These are phyloP conservation scores for Pogonophryne albipinna DNA, from an alignment of 2,797 vertebrate species.

Conservation along the genomic window DNA sequence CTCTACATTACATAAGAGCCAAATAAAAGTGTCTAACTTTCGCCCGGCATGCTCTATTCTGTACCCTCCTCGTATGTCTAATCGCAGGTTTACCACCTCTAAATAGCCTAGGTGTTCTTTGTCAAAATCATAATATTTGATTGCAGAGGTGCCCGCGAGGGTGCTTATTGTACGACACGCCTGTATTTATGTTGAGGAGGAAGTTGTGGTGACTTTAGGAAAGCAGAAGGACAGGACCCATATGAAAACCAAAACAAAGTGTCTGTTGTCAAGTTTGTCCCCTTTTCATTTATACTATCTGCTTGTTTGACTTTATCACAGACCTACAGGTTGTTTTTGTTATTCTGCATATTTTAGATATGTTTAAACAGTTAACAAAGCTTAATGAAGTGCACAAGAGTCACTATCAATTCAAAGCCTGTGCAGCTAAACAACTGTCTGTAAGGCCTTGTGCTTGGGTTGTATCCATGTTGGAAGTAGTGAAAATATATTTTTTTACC, in stretches of 20 bases:
- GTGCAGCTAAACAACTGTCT: neutral
- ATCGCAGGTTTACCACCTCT: slow-evolving; percentile 41
- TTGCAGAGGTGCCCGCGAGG: slow-evolving; percentile 33
- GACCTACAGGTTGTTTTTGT: neutral
- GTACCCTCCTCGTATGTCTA: slow-evolving; percentile 47
- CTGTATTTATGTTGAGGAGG: slow-evolving; percentile 64
- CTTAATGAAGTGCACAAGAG: slow-evolving; percentile 10
- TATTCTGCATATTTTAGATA: slow-evolving; percentile 3
- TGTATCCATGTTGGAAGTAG: neutral
- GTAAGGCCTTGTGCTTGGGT: neutral
- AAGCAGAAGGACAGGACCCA: slow-evolving; percentile 69
- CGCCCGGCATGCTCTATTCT: slow-evolving; percentile 20
- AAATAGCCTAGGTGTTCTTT: slow-evolving; percentile 41
- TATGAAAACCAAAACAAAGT: slow-evolving; percentile 67
- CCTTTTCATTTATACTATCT: slow-evolving; percentile 42
- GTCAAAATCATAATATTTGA: slow-evolving; percentile 51
- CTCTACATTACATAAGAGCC: slow-evolving; percentile 65
- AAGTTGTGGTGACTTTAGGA: slow-evolving; percentile 73
- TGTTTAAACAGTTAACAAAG: slow-evolving; percentile 17
- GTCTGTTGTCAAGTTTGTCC: slow-evolving; percentile 40
- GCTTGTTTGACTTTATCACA: slow-evolving; percentile 6
- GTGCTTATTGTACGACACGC: slow-evolving; percentile 36
- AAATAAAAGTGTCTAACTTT: slow-evolving; percentile 56
- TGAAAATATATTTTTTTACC: neutral
- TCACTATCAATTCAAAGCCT: slow-evolving; percentile 8